Percentiles rank a stretch among this genome's conserved stretches.
Conservation (phyloP, 2,113 vertebrate species). For the Ramphastos sulfuratus region DNA sequence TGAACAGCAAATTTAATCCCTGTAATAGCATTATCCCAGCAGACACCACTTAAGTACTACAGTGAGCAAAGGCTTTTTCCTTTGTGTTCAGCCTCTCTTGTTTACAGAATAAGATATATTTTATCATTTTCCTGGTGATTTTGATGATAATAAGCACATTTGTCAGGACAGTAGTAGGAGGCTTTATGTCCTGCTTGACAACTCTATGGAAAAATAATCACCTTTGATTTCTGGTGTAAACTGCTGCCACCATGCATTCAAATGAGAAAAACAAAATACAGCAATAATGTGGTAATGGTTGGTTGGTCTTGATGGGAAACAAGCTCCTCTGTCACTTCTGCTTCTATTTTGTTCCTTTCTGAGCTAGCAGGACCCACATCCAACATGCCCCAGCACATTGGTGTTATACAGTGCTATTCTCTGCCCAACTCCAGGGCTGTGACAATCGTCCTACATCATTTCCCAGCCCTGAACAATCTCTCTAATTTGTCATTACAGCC, state of each 20-base stretch:
- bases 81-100: not conserved
- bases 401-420: not conserved
- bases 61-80: not conserved
- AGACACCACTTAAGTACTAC: not conserved
- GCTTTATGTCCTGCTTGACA: not conserved
- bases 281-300: slow-evolving; percentile 7
- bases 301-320: not conserved
- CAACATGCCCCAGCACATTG: not conserved
- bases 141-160: not conserved
- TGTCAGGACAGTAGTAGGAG: not conserved
- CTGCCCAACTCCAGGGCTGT: not conserved
- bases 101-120: not conserved
- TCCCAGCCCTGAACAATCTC: not conserved
- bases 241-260: slow-evolving; percentile 8
- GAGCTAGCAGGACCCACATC: not conserved
- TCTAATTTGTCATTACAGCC: not conserved
- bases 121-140: not conserved
- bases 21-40: not conserved
- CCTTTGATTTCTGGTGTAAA: slow-evolving; percentile 30
- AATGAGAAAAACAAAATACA: slow-evolving; percentile 19
- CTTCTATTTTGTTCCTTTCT: not conserved
- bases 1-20: not conserved
- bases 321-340: slow-evolving; percentile 7
- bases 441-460: not conserved
- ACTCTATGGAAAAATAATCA: not conserved